Conservation (phyloP, 2,888 invertebrate species). For the Sericinus montela region DNA sequence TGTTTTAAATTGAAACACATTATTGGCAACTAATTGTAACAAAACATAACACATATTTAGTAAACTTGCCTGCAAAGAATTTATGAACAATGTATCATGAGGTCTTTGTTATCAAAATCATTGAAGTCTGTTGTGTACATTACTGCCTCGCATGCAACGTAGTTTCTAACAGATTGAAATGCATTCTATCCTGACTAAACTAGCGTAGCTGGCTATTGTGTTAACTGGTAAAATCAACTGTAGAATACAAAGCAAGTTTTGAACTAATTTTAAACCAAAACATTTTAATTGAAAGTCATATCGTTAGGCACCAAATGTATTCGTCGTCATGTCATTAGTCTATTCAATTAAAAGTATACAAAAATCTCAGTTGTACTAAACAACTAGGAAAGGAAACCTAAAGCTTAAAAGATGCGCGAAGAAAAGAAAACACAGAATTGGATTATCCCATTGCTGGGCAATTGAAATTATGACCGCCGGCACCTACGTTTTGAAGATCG, state of each 20-base stretch:
- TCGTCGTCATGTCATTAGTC: no score
- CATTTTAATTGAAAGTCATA: neutral
- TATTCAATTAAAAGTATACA: no score
- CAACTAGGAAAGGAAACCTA: no score
- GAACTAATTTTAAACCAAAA: neutral
- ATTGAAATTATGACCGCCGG: no score
- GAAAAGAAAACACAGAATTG: no score
- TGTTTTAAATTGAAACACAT: no score
- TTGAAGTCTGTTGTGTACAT: slow-evolving; percentile 1
- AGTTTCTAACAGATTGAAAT: slow-evolving; percentile 10
- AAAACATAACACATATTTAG: neutral
- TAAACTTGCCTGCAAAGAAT: neutral
- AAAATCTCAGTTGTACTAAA: no score
- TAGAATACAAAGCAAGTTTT: neutral
- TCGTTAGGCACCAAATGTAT: no score
- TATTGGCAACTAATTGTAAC: neutral
- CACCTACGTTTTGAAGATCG: no score
- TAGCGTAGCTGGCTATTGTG: slow-evolving; percentile 1
- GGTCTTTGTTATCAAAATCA: slow-evolving; percentile 8
- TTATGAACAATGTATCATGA: neutral
- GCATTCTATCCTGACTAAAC: slow-evolving; percentile 1
- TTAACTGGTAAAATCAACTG: slow-evolving; percentile 7
- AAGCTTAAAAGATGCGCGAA: no score
- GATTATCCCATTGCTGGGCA: no score
- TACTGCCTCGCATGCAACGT: slow-evolving; percentile 1